Conservation (phyloP, 2,113 vertebrate genomes). For the Bujurquina vittata region DNA sequence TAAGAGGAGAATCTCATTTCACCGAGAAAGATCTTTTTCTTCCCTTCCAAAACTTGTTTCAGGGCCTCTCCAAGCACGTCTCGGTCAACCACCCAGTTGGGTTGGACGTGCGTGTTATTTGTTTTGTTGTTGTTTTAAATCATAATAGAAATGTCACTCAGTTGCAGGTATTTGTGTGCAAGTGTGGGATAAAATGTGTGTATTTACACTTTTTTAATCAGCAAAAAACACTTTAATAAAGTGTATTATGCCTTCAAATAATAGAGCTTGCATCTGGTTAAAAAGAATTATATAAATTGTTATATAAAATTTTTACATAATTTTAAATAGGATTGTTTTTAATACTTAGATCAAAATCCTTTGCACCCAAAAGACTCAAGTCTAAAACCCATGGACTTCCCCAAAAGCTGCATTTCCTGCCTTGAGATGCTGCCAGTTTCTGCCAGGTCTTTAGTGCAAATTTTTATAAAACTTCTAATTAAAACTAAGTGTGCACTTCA, state of each 20-base stretch:
- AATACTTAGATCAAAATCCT: too few species aligned
- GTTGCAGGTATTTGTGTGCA: neutral
- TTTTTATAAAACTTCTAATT: neutral
- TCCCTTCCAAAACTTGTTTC: conserved; percentile 27
- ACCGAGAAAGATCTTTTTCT: neutral
- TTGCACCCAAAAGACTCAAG: too few species aligned
- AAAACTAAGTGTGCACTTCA: too few species aligned
- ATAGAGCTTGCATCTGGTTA: too few species aligned
- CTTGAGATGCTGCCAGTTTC: too few species aligned
- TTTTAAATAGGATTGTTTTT: too few species aligned
- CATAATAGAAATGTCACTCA: neutral
- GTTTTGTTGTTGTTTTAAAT: neutral
- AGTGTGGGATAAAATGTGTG: neutral
- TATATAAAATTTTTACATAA: too few species aligned
- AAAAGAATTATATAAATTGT: too few species aligned
- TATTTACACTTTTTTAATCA: neutral
- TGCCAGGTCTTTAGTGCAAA: neutral
- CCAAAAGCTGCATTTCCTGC: too few species aligned
- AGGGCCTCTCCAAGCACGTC: neutral
- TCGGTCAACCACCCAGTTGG: conserved; percentile 4
- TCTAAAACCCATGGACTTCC: too few species aligned
- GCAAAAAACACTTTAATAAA: too few species aligned
- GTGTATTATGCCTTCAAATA: too few species aligned
- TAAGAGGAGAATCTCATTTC: neutral
- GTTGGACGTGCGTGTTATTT: neutral